These are phyloP conservation scores for Oreochromis tanganicae DNA, from an alignment of 2,113 vertebrate species.

Conservation along the genomic window DNA sequence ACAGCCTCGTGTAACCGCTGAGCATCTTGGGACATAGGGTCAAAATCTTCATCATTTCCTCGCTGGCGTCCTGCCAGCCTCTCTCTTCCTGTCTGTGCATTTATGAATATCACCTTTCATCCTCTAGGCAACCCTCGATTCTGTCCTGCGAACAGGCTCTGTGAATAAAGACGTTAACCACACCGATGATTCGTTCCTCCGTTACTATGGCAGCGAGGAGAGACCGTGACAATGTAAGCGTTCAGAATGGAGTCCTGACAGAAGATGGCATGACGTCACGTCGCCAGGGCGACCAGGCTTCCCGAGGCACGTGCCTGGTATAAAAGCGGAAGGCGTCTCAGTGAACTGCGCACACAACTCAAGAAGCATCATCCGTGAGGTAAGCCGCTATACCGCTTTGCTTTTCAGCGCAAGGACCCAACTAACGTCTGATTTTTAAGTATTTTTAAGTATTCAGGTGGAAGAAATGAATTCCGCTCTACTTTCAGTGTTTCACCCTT, in stretches of 20 bases:
- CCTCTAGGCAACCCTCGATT: neutral
- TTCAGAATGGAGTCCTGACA: slow-evolving; percentile 40
- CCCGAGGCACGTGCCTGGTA: slow-evolving; percentile 58
- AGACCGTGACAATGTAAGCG: slow-evolving; percentile 45
- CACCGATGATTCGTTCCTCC: neutral
- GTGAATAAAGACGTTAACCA: neutral
- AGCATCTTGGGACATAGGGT: neutral
- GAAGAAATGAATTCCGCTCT: neutral
- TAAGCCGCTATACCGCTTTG: neutral
- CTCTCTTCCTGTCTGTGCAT: neutral
- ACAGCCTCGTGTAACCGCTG: neutral
- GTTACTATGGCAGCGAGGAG: slow-evolving; percentile 32
- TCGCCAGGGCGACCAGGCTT: slow-evolving; percentile 57
- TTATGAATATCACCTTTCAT: neutral
- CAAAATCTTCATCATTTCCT: neutral
- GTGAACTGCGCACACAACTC: slow-evolving; percentile 31
- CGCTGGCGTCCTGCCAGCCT: neutral
- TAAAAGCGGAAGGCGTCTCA: slow-evolving; percentile 47
- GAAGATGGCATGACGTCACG: slow-evolving; percentile 66
- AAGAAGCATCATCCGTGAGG: slow-evolving; percentile 57
- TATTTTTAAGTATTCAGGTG: neutral
- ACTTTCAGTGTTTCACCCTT: neutral
- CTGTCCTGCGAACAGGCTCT: neutral
- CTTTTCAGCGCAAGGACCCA: rapidly evolving
- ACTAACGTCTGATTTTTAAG: neutral